Evolutionary conservation across 2,888 invertebrate genomes (phyloP).

Genomic region (Papilio elwesi): DNA sequence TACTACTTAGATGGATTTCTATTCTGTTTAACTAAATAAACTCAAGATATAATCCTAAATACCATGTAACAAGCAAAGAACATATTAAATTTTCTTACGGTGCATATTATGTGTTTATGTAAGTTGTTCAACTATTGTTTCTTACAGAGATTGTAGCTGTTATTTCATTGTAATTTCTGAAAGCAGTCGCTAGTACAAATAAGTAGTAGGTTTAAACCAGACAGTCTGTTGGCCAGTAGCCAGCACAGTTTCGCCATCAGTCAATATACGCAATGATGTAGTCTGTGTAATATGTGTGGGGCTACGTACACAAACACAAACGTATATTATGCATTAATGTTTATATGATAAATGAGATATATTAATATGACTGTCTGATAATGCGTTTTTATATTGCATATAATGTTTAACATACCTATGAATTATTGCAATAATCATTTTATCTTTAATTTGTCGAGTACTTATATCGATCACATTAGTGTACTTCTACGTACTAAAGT

Average conservation of each 20-base stretch:
- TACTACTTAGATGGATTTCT: no score
- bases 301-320: slow-evolving; percentile 25
- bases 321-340: slow-evolving; percentile 8
- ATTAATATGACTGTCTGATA: background rate
- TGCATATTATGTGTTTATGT: background rate
- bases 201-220: slow-evolving; percentile 29
- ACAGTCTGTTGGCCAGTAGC: slow-evolving; percentile 33
- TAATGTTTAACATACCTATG: no score
- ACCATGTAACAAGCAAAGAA: no score
- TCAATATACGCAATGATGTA: slow-evolving; percentile 34
- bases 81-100: background rate
- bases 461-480: no score
- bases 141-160: slow-evolving; percentile 27
- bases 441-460: no score
- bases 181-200: slow-evolving; percentile 33
- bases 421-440: no score
- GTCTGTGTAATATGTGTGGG: slow-evolving; percentile 22
- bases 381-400: background rate
- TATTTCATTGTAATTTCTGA: slow-evolving; percentile 38
- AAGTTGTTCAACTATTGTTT: slow-evolving; percentile 24
- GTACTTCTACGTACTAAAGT: no score
- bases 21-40: no score
- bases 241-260: slow-evolving; percentile 33
- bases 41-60: no score
- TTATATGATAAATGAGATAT: slow-evolving; percentile 4